Base-by-base conservation (phyloP, 1,140 invertebrate genomes). In the Zaprionus taronus region DNA sequence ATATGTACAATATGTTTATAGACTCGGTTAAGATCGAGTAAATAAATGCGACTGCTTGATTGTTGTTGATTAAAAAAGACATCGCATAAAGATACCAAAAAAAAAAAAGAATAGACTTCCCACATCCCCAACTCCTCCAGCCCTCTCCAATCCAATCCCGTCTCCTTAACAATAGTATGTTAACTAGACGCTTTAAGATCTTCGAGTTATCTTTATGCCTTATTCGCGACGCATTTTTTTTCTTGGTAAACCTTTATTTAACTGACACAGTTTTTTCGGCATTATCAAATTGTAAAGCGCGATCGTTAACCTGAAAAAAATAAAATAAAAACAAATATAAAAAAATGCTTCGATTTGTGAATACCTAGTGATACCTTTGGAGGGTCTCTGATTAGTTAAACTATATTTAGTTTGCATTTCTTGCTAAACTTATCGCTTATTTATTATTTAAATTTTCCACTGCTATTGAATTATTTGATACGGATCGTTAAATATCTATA, bases 1-100 rank as follows among this genome's bases (percentile, higher is more conserved):
- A 84, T 84, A 84, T 83, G 77, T 67, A 31, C 80, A 69, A 69
- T 62, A 71, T 83, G 57, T 70, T 74, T 75, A 79, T 74, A 56
- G 47, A 51, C 47, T 51, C 11, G 47, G 20, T 7, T 11, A 20
- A 47, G 41, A 47, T 47, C 7, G 41, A 47, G 41, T 58, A 65
- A 66, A 58, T 66, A 72, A 60, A 66, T 71, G 36, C n/a, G 51
- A 17, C 62, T 36, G 53, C 41, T 47, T 47, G n/a, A 38, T 15
- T 12, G 47, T 63, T 56, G 58, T 71, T 71, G 38, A 56, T 65
- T 65, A 60, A 67, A 66, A 44, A 34, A 58, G 41, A 68, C 17
- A 5, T 15, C 15, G 11, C 24, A 63, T 12, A 31, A 64, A 64
- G 20, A 47, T 34, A 26, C 31, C 36, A 17, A 49, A 1, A 41